Evolutionary conservation across 1,140 invertebrate species (phyloP).

Genomic region (Ceratitis capitata): DNA sequence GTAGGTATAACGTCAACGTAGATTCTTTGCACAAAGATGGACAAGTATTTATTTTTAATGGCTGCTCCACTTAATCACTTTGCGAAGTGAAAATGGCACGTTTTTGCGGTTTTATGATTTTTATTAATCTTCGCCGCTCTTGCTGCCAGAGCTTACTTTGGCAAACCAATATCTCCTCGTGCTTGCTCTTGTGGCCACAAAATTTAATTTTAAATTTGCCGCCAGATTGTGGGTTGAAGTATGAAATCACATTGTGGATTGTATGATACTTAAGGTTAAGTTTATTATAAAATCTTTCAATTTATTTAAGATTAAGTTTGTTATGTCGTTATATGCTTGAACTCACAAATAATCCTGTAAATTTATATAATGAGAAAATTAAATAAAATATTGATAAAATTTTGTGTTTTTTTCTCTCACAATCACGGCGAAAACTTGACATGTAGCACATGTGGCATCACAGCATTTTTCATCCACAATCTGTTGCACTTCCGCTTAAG

Average conservation of each 20-base stretch:
- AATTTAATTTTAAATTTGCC: not conserved
- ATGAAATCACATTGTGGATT: not conserved
- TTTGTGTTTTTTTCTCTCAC: not conserved
- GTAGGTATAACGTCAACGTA: not conserved
- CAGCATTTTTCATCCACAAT: not conserved
- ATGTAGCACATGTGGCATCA: not conserved
- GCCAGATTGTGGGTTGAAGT: not conserved
- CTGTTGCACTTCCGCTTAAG: conserved; percentile 26
- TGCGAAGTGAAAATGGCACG: not conserved
- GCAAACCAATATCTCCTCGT: not conserved
- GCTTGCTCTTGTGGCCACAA: not conserved
- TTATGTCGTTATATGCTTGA: not conserved
- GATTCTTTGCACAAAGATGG: not conserved
- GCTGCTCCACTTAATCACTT: conserved; percentile 28
- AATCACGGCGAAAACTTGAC: not conserved
- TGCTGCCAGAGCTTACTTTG: not conserved
- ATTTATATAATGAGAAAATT: not conserved
- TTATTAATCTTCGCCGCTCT: conserved; percentile 16
- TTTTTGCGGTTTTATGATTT: conserved; percentile 25
- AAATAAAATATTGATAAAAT: not conserved
- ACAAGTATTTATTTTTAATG: not conserved
- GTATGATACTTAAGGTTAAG: not conserved
- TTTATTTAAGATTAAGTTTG: not conserved
- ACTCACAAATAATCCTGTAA: not conserved
- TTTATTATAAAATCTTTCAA: not conserved